Percentiles rank a stretch among this genome's conserved stretches.
These are phyloP conservation scores for Zalophus californianus DNA, from an alignment of 2,797 vertebrate genomes.

Conservation along the genomic window DNA sequence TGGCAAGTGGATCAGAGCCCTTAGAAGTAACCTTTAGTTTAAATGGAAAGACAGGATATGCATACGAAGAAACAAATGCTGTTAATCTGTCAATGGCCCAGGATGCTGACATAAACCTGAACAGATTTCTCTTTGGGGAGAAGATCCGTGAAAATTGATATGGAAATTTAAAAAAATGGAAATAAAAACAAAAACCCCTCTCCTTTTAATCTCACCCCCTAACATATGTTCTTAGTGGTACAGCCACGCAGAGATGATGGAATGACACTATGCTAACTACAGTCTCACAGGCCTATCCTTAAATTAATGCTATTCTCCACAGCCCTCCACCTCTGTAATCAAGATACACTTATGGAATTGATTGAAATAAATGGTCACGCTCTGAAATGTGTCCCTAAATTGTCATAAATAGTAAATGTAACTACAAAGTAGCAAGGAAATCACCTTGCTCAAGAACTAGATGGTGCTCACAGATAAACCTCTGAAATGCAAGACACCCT, in stretches of 20 bases:
- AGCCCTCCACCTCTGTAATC: constrained; percentile 66
- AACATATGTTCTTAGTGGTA: neutral
- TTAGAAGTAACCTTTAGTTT: neutral
- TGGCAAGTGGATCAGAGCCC: neutral
- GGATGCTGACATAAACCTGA: neutral
- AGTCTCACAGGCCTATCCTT: neutral
- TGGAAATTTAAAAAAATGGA: neutral
- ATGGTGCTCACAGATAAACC: constrained; percentile 31
- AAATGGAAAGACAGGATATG: neutral
- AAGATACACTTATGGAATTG: constrained; percentile 71
- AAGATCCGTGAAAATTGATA: neutral
- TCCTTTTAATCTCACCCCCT: neutral
- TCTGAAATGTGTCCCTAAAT: constrained; percentile 62
- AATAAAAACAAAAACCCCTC: neutral
- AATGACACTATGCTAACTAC: neutral
- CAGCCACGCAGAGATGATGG: neutral
- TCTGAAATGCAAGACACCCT: neutral
- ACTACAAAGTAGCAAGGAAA: neutral
- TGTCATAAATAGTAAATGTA: constrained; percentile 63
- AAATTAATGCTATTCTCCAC: constrained; percentile 56
- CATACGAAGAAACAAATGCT: neutral
- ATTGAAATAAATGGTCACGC: constrained; percentile 63
- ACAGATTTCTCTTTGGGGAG: neutral
- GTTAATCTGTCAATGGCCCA: neutral
- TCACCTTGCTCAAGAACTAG: constrained; percentile 5